A percentile compares a stretch with the other conserved stretches of the same genome.
phyloP scores from a whole-genome alignment of 2,797 vertebrate species.

The Eutrigla gurnardus region DNA sequence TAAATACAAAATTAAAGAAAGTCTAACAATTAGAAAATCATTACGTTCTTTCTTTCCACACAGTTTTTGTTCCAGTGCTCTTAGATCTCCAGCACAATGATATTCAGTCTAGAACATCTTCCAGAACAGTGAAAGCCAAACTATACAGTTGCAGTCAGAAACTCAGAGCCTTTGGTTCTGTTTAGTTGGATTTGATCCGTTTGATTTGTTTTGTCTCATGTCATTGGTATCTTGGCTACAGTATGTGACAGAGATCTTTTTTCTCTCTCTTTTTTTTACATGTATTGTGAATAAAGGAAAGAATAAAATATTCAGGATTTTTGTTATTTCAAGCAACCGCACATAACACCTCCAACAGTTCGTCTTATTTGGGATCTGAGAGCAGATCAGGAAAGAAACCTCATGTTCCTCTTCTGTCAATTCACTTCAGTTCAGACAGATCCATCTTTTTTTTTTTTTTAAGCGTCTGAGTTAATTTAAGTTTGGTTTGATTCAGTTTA shows the following conservation, averaged over 20 bases:
- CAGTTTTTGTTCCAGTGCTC: slow-evolving; percentile 63
- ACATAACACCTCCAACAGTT: slow-evolving; percentile 37
- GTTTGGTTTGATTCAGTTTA: slow-evolving; percentile 67
- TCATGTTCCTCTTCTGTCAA: slow-evolving; percentile 44
- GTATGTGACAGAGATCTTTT: slow-evolving; percentile 14
- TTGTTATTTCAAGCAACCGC: slow-evolving; percentile 47
- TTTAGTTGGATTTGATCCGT: slow-evolving; percentile 43
- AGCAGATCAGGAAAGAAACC: slow-evolving; percentile 49
- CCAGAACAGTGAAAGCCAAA: slow-evolving; percentile 48
- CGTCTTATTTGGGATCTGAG: slow-evolving; percentile 42
- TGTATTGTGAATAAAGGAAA: slow-evolving; percentile 59
- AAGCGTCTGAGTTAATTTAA: slow-evolving; percentile 44
- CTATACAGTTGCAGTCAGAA: slow-evolving; percentile 40
- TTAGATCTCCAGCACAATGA: slow-evolving; percentile 30
- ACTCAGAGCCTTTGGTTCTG: slow-evolving; percentile 75
- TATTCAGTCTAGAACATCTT: slow-evolving; percentile 35
- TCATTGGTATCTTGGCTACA: slow-evolving; percentile 57
- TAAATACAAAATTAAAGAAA: slow-evolving; percentile 79
- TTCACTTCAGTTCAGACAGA: slow-evolving; percentile 53
- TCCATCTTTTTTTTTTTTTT: slow-evolving; percentile 30
- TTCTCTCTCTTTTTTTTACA: slow-evolving; percentile 28
- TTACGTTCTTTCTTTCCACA: slow-evolving; percentile 62
- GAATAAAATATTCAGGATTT: slow-evolving; percentile 40
- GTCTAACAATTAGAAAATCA: slow-evolving; percentile 67
- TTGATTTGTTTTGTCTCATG: slow-evolving; percentile 44